These are phyloP conservation scores for Neocloeon triangulifer DNA, from an alignment of 1,140 invertebrate species.

Conservation along the genomic window DNA sequence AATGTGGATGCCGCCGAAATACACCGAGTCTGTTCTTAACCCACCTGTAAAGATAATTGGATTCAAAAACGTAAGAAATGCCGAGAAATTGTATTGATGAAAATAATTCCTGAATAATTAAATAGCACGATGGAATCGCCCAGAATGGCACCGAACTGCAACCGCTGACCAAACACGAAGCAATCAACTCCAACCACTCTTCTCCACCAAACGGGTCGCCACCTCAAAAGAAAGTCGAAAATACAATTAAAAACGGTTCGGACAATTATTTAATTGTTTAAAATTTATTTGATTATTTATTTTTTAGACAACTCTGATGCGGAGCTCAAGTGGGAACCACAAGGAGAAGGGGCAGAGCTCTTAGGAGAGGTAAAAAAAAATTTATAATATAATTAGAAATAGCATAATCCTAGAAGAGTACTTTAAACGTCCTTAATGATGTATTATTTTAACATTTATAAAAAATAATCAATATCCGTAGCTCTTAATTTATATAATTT, in stretches of 20 bases:
- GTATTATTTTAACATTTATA: no score
- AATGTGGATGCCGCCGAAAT: constrained; percentile 27
- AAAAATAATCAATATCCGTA: no score
- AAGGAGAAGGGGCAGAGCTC: constrained; percentile 5
- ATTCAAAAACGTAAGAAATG: constrained; percentile 6
- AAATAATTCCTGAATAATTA: background rate
- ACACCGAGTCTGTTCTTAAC: constrained; percentile 5
- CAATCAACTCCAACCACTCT: no score
- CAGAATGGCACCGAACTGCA: constrained; percentile 40
- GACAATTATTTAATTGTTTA: no score
- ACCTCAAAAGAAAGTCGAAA: background rate
- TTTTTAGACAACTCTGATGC: no score
- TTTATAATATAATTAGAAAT: no score
- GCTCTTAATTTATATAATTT: no score
- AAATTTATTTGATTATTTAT: no score
- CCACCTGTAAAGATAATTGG: constrained; percentile 5
- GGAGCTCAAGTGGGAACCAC: constrained; percentile 6
- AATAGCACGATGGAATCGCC: background rate
- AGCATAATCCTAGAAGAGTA: no score
- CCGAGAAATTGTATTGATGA: background rate
- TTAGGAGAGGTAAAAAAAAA: constrained; percentile 1
- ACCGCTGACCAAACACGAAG: constrained; percentile 18
- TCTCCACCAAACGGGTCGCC: background rate
- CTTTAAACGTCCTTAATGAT: no score
- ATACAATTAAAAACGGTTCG: background rate